Base-by-base conservation (phyloP, 2,888 invertebrate species). In the Dynastes grantii region DNA sequence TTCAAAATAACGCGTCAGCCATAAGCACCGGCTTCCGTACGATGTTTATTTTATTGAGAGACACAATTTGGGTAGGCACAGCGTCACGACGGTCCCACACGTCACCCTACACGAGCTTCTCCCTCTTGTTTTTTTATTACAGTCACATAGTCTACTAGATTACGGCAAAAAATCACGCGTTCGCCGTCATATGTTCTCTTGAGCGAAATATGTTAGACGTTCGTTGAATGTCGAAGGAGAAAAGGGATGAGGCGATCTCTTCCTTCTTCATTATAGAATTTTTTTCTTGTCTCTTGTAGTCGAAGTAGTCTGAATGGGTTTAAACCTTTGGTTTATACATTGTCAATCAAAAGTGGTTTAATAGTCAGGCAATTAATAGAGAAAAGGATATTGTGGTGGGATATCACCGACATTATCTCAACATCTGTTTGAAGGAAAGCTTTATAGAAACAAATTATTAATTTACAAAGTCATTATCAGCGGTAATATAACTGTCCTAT, bases 91-190 rank as follows among this genome's bases (percentile, higher is more conserved):
- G 58, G 58, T 4, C 37, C 11, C 63, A 2, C 32, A 1, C 32
- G 32, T 29, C 63, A 32, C n/a, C 22, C 78, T 58, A 58, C 6
- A 55, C 40, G 9, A 40, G 11, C 22, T 22, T 58, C 53, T 13
- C 55, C 55, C 55, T 22, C 22, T 5, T 22, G 5, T 79, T 78
- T 65, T 80, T 81, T 81, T 81, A 81, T 81, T 80, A 79, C 81
- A 80, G 81, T 81, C 81, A 79, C 81, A 80, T 79, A 81, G 79
- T 79, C 80, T 81, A 79, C 70, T 81, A 80, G 80, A 80, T 81
- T 81, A 81, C 80, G 79, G 61, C 76, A 78, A 80, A 80, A 80
- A 78, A 81, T 80, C 81, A 80, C 80, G 80, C 80, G 80, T 80
- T 76, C 79, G 81, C 79, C 81, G 80, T 81, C 81, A 81, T 80